Evolutionary conservation across 2,113 vertebrate species (phyloP).

Genomic region (Pseudopipra pipra): DNA sequence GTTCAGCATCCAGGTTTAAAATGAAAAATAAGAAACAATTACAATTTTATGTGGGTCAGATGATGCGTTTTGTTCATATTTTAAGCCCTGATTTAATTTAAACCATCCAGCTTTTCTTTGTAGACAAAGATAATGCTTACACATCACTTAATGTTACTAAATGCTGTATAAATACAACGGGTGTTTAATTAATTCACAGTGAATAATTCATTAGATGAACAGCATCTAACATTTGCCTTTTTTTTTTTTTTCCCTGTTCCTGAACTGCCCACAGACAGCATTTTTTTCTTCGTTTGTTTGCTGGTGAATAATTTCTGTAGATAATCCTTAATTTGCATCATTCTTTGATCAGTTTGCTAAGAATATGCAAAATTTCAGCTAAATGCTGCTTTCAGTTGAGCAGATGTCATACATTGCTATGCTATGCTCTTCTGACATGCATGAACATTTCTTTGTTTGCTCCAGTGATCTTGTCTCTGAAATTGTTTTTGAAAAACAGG

Average conservation of each 20-base stretch:
- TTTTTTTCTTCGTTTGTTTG: not conserved
- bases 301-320: not conserved
- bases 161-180: not conserved
- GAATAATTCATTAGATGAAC: slow-evolving; percentile 37
- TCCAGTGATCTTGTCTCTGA: not conserved
- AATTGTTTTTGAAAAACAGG: not conserved
- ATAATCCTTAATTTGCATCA: not conserved
- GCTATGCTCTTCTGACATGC: not conserved
- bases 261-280: not conserved
- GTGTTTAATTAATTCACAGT: not conserved
- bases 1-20: not conserved
- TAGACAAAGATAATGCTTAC: not conserved
- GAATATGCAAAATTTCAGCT: not conserved
- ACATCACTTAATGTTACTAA: not conserved
- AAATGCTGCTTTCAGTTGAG: not conserved
- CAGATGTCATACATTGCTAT: not conserved
- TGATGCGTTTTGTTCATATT: not conserved
- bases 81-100: not conserved
- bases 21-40: not conserved
- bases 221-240: not conserved
- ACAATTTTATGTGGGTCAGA: not conserved
- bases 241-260: not conserved
- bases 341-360: not conserved
- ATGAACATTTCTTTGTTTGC: not conserved
- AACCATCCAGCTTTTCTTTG: not conserved